phyloP scores from a whole-genome alignment of 2,888 invertebrate genomes.

The Pheosia tremula region DNA sequence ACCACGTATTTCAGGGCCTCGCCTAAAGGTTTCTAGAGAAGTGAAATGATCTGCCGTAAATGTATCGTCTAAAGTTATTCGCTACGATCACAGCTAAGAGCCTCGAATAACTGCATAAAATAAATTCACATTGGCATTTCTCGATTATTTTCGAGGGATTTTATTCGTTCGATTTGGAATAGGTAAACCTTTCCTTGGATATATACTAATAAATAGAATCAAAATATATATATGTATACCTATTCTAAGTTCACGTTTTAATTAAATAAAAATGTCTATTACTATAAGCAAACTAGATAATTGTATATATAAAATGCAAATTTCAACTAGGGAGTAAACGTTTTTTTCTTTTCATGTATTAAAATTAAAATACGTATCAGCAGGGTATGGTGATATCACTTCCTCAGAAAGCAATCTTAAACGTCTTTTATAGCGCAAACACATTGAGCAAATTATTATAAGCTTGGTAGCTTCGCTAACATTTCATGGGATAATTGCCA shows the following conservation, averaged over 20 bases:
- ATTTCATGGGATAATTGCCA: conserved; percentile 55
- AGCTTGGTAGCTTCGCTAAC: conserved; percentile 59
- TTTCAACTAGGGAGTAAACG: too few species aligned
- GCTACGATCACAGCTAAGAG: conserved; percentile 57
- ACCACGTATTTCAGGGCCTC: conserved; percentile 46
- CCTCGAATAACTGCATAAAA: conserved; percentile 56
- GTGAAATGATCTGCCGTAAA: conserved; percentile 72
- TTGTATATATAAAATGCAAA: too few species aligned
- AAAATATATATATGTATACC: too few species aligned
- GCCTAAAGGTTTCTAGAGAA: conserved; percentile 57
- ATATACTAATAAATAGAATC: background rate
- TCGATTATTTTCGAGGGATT: conserved; percentile 43
- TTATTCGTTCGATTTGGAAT: conserved; percentile 30
- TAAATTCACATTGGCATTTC: conserved; percentile 50
- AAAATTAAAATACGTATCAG: too few species aligned
- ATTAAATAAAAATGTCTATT: conserved; percentile 17
- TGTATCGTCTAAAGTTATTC: conserved; percentile 67
- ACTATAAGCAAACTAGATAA: too few species aligned
- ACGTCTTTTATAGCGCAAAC: conserved; percentile 56
- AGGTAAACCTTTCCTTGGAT: conserved; percentile 18
- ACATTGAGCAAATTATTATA: conserved; percentile 65
- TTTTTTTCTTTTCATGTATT: too few species aligned
- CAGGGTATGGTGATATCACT: too few species aligned
- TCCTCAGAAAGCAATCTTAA: conserved; percentile 49
- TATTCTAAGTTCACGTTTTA: background rate